Evolutionary conservation across 2,888 invertebrate genomes (phyloP).

Genomic region (Chrysodeixis includens): DNA sequence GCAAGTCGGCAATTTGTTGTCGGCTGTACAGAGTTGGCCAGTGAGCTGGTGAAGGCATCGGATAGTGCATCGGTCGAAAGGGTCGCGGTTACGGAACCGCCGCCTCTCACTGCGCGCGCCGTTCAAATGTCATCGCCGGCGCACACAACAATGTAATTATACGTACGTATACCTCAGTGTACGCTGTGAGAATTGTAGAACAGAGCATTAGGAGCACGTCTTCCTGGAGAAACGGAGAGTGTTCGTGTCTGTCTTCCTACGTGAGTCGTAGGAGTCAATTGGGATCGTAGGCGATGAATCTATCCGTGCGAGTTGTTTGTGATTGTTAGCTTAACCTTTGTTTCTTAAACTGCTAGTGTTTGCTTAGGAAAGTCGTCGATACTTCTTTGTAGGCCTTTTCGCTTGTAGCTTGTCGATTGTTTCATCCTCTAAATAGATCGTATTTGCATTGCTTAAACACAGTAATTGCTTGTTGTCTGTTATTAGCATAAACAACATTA

Average conservation of each 20-base stretch:
- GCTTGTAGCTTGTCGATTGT: too few species aligned
- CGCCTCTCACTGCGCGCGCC: slow-evolving; percentile 72
- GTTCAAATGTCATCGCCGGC: slow-evolving; percentile 79
- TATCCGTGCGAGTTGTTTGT: slow-evolving; percentile 22
- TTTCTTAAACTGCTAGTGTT: not conserved
- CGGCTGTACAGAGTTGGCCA: slow-evolving; percentile 46
- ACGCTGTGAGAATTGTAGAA: slow-evolving; percentile 52
- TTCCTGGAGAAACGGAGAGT: slow-evolving; percentile 49
- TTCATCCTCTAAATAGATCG: too few species aligned
- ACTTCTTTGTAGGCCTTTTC: not conserved
- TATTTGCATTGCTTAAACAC: not conserved
- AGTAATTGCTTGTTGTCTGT: not conserved
- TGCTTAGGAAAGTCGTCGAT: not conserved
- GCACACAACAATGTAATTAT: slow-evolving; percentile 53
- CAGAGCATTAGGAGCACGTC: slow-evolving; percentile 22
- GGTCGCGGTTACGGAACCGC: slow-evolving; percentile 61
- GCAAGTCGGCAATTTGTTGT: slow-evolving; percentile 45
- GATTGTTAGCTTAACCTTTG: slow-evolving; percentile 8
- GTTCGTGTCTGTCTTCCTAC: slow-evolving; percentile 31
- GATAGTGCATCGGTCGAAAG: slow-evolving; percentile 69
- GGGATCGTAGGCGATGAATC: slow-evolving; percentile 26
- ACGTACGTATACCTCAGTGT: slow-evolving; percentile 24
- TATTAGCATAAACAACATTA: slow-evolving; percentile 2
- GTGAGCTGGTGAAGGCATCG: slow-evolving; percentile 58
- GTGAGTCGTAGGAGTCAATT: slow-evolving; percentile 43